Evolutionary conservation across 1,140 invertebrate genomes (phyloP), one percentile per base, ranked within the genome.

Genomic region (Contarinia nasturtii): DNA sequence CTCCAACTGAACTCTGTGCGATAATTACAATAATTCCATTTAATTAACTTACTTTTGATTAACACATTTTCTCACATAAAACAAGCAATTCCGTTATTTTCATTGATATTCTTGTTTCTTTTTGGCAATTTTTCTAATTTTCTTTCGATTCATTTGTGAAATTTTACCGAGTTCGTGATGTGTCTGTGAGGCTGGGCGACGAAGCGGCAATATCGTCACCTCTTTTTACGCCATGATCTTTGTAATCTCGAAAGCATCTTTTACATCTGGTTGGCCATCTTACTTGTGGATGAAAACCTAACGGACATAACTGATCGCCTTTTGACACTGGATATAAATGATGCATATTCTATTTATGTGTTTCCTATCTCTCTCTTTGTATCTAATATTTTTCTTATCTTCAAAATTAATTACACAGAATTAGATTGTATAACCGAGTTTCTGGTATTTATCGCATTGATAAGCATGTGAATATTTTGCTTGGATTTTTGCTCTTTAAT

Each of bases 221-320:
- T 57, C 75, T 73, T 58, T 76, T 74, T 37, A 75, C 76, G 14
- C 80, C 81, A 66, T 89, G 86, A 57, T 91, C 86, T 64, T 89
- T 90, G 65, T 90, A 91, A 60, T 90, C 87, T 72, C 87, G 80
- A 70, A 91, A 92, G 65, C 88, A 93, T 52, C 87, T 69, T 68
- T 91, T 91, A 68, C 88, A 92, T 52, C 86, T 72, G 37, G 86
- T 92, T 14, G 88, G 88, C 83, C 87, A 90, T 53, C 87, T 75
- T 50, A 88, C 84, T 69, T 92, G 88, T 18, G 88, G 87, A 68
- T 90, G 85, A 61, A 93, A 93, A n/a, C 89, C 88, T 57, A 91
- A 68, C 20, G 86, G 86, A 61, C 87, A 92, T 47, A 90, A 67
- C 37, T 86, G 81, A 61, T 92, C 87, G 48, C 83, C 83, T 69